These are phyloP conservation scores for Cottoperca gobio DNA, from an alignment of 2,797 vertebrate genomes.

Conservation along the genomic window DNA sequence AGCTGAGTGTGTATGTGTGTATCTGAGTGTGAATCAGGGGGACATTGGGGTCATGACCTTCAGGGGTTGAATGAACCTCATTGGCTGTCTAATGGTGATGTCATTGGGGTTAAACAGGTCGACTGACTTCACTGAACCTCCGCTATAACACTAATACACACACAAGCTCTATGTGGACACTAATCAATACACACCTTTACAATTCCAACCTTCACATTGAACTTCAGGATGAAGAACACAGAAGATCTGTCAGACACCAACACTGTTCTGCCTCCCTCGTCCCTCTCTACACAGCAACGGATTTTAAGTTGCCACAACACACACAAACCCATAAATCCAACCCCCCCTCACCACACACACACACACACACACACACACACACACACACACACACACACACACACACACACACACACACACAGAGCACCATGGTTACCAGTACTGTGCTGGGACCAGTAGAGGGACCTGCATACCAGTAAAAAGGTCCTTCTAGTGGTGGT, in stretches of 20 bases:
- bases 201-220: not conserved
- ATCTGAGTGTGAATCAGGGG: conserved; percentile 14
- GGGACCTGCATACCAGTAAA: conserved; percentile 66
- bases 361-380: no score
- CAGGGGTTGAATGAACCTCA: conserved; percentile 11
- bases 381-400: no score
- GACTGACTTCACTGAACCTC: not conserved
- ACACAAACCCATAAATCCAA: no score
- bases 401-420: not conserved
- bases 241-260: no score
- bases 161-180: not conserved
- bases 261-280: no score
- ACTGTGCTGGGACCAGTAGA: conserved; percentile 62
- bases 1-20: no score
- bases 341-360: no score
- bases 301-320: no score
- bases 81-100: conserved; percentile 20
- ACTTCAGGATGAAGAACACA: not conserved
- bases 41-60: conserved; percentile 28
- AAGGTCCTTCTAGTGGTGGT: conserved; percentile 11
- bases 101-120: conserved; percentile 17
- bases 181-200: not conserved
- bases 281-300: no score
- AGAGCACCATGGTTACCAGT: not conserved
- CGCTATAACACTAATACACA: not conserved